These are phyloP conservation scores for Sinocyclocheilus grahami DNA, from an alignment of 2,113 vertebrate genomes.

Conservation along the genomic window DNA sequence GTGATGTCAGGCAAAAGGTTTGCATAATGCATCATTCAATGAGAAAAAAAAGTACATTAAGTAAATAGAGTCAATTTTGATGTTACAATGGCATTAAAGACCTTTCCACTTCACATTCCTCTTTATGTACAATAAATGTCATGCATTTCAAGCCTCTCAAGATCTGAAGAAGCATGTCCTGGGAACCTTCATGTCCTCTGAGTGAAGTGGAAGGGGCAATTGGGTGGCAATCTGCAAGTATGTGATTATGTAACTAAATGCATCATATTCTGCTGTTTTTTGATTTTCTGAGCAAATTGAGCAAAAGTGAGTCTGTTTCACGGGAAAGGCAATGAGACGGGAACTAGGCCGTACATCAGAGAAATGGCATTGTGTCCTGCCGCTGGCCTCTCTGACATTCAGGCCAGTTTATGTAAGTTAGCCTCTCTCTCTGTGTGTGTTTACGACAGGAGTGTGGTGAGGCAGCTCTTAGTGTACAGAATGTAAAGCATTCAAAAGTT, in stretches of 20 bases:
- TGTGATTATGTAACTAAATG: slow-evolving; percentile 36
- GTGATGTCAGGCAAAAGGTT: neutral
- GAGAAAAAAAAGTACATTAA: neutral
- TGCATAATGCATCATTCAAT: neutral
- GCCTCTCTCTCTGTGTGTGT: neutral
- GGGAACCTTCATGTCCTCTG: slow-evolving; percentile 21
- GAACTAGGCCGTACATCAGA: slow-evolving; percentile 33
- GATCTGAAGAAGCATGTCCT: neutral
- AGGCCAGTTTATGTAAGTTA: slow-evolving; percentile 45
- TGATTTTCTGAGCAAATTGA: slow-evolving; percentile 49
- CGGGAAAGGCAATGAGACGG: neutral
- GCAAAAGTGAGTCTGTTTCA: slow-evolving; percentile 48
- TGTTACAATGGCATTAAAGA: neutral
- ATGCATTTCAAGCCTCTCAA: neutral
- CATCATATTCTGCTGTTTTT: slow-evolving; percentile 44
- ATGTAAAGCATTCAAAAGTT: slow-evolving; percentile 25
- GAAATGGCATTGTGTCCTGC: slow-evolving; percentile 23
- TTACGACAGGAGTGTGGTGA: slow-evolving; percentile 2
- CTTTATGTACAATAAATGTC: neutral
- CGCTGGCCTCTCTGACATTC: slow-evolving; percentile 34
- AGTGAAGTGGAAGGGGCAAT: neutral
- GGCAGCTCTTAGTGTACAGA: slow-evolving; percentile 23
- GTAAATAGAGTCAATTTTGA: neutral
- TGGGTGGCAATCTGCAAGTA: slow-evolving; percentile 8
- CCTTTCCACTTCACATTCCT: neutral